Evolutionary conservation across 1,140 invertebrate genomes (phyloP), one percentile per base, ranked within the genome.

Genomic region (Camponotus vicinus): DNA sequence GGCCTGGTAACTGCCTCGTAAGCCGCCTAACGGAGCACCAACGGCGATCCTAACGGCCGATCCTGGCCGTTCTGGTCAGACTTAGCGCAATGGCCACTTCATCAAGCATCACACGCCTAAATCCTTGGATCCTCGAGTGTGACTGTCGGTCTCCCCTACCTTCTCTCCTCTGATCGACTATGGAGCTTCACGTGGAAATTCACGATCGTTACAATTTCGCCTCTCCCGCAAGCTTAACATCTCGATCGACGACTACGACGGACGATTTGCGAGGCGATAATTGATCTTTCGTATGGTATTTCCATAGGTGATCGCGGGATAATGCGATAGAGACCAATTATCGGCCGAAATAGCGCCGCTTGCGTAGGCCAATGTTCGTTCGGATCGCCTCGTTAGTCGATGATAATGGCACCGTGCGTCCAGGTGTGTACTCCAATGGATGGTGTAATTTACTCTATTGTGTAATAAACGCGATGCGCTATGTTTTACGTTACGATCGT

Each of bases 1-100:
- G 89, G 90, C 88, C 93, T 92, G 92, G 93, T 94, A 94, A 94
- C 92, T 93, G 90, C 91, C 87, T 92, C 90, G 92, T 93, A 94
- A 94, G 91, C 92, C 82, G 88, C 91, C 90, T 92, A 92, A 93
- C 90, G 76, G 89, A 93, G 92, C 86, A 92, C 88, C 66, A 66
- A 40, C 79, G 86, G 78, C 61, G 69, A 7, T 37, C 71, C 83
- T 70, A 86, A 76, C 88, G 86, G 64, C 83, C 86, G 86, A 88
- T 86, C 49, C 83, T 83, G 86, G n/a, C 80, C 76, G 79, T 63
- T 80, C 71, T 82, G 89, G 80, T 89, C 85, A 82, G 85, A 87
- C 77, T 59, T 70, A 64, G 82, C 15, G 89, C 84, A 88, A 92
- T 88, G 86, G 85, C 90, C 93, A 90, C 93, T 95, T 93, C 94